Evolutionary conservation across 1,140 invertebrate species (phyloP), one percentile per base, ranked within the genome.

Genomic region (Bombus balteatus): DNA sequence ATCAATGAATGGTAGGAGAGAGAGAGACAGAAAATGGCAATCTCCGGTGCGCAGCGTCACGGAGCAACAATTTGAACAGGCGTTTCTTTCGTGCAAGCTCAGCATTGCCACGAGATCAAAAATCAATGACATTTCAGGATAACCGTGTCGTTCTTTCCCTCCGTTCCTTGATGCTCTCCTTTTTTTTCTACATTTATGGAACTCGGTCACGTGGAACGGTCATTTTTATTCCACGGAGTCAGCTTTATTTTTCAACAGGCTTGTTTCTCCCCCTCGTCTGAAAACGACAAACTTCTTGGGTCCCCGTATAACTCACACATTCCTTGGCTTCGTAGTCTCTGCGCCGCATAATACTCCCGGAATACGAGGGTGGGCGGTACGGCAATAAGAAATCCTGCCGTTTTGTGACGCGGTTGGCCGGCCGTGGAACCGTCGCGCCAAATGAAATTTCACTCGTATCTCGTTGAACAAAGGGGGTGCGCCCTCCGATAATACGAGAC

Each of bases 191-290:
- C 41, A 66, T 85, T 81, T 85, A 80, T 83, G 75, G 47, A 78
- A 70, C n/a, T 78, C 75, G 82, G 74, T 83, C 82, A 78, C 74
- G 82, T n/a, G 74, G 82, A 78, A 77, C 59, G 82, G 74, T 76
- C 62, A 83, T 78, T 59, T 78, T 83, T 78, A 83, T 83, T 85
- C 78, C 37, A 85, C 68, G 6, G 37, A 85, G 77, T 85, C 76
- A 85, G 83, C 83, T 62, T 85, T 73, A 79, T 72, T 81, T 78
- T 59, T 39, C 37, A 70, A 57, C 75, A 43, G 75, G 34, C 74
- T 82, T 75, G 72, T 68, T 53, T 47, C 71, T 28, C 37, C 8
- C 18, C 18, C 18, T 13, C 34, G 13, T 34, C 28, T 3, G n/a
- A 12, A 62, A 65, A 34, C 39, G 39, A 32, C 25, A 41, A 77